Percentiles rank a stretch among this genome's conserved stretches.
Conservation (phyloP, 2,888 invertebrate species). For the Ormyrus nitidulus region DNA sequence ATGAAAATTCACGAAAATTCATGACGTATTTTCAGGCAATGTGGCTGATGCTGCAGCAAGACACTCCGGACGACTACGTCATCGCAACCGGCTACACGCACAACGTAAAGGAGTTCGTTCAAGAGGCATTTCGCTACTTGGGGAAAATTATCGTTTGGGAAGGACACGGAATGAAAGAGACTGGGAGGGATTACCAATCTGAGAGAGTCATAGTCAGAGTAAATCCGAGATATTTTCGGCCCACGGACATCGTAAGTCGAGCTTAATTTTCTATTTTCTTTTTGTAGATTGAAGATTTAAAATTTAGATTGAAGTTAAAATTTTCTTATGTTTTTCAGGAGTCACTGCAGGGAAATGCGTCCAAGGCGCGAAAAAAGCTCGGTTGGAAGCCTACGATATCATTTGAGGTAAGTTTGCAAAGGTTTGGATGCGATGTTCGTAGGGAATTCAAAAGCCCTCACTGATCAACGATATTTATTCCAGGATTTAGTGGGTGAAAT, state of each 20-base stretch:
- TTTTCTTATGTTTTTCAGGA: conserved; percentile 78
- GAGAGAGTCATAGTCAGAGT: conserved; percentile 90
- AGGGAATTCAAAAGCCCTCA: conserved; percentile 9
- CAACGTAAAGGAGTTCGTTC: conserved; percentile 97
- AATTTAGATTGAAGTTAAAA: conserved; percentile 3
- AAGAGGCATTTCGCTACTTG: conserved; percentile 90
- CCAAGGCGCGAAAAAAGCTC: conserved; percentile 90
- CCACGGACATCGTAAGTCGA: conserved; percentile 93
- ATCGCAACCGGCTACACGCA: conserved; percentile 97
- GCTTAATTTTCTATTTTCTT: conserved; percentile 28
- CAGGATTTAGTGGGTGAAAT: conserved; percentile 93
- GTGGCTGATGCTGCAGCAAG: conserved; percentile 99
- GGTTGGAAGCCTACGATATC: conserved; percentile 92
- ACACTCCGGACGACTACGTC: conserved; percentile 95
- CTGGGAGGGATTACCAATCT: conserved; percentile 81
- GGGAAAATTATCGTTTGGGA: conserved; percentile 91
- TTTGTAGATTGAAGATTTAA: conserved; percentile 1
- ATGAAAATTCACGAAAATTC: background rate
- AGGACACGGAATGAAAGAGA: conserved; percentile 89
- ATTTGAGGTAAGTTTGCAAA: conserved; percentile 77
- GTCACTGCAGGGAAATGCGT: conserved; percentile 92
- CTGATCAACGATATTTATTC: conserved; percentile 54
- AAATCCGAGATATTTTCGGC: conserved; percentile 96
- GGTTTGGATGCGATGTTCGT: background rate
- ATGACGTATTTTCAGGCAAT: conserved; percentile 83